These are phyloP conservation scores for Microcebus ravelobensis DNA, from an alignment of 2,113 vertebrate species.

Conservation along the genomic window DNA sequence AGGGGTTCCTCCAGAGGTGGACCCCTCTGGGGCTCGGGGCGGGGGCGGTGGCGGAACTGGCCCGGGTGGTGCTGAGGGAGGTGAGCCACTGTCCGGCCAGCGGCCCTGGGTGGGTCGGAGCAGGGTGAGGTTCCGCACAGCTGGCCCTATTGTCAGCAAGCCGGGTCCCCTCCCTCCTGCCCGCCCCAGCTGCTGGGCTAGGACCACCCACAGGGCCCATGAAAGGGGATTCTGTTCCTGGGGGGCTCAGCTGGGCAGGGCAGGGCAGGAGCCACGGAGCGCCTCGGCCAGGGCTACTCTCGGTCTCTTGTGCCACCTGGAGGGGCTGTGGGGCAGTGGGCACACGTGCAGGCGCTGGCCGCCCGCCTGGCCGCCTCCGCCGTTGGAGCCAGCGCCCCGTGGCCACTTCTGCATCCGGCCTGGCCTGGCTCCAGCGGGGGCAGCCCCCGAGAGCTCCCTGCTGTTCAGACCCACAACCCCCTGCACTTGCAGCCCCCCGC, in stretches of 20 bases:
- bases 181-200: not conserved
- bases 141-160: conserved; percentile 51
- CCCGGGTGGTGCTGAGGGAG: not conserved
- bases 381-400: not conserved
- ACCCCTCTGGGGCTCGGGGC: not conserved
- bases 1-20: not conserved
- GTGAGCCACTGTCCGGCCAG: not conserved
- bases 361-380: not conserved
- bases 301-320: conserved; percentile 65
- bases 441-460: not conserved
- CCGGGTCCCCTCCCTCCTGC: not conserved
- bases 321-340: not conserved
- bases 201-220: conserved; percentile 73
- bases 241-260: conserved; percentile 42
- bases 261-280: not conserved
- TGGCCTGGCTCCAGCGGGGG: not conserved
- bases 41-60: not conserved
- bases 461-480: too few species aligned
- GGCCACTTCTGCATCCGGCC: not conserved
- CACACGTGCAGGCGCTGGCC: not conserved
- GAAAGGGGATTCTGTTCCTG: conserved; percentile 66
- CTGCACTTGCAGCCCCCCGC: not conserved
- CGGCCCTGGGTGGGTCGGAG: not conserved
- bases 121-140: not conserved
- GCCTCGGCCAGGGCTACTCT: not conserved